Conservation (phyloP, 2,888 invertebrate genomes). For the Protodeltote pygarga region DNA sequence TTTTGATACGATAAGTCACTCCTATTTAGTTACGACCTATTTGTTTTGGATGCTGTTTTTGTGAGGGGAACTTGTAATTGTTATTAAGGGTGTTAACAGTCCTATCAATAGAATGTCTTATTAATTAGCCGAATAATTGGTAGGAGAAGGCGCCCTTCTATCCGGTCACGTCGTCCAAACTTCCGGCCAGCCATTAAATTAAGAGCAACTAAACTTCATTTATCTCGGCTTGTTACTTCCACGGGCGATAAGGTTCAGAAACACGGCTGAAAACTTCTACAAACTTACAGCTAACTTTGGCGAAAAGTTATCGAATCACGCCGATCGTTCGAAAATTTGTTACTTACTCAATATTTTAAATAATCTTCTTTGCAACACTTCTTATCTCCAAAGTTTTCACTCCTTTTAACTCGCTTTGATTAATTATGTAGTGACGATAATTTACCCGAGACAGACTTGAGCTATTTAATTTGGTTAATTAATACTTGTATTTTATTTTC, state of each 20-base stretch:
- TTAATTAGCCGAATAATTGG: constrained; percentile 73
- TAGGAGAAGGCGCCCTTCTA: constrained; percentile 55
- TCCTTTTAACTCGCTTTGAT: constrained; percentile 52
- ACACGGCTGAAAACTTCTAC: constrained; percentile 74
- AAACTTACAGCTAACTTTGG: constrained; percentile 74
- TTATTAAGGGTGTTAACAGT: constrained; percentile 39
- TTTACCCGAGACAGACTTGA: constrained; percentile 34
- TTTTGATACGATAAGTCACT: constrained; percentile 27
- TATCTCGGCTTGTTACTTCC: constrained; percentile 84
- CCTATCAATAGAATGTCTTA: constrained; percentile 54
- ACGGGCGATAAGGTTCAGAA: constrained; percentile 81
- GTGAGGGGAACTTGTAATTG: constrained; percentile 29
- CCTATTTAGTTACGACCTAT: constrained; percentile 25
- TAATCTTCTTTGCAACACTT: constrained; percentile 69
- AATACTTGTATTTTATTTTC: constrained; percentile 27
- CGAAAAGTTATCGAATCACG: constrained; percentile 81
- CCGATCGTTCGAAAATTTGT: constrained; percentile 83
- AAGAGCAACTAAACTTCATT: constrained; percentile 85
- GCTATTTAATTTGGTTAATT: constrained; percentile 41
- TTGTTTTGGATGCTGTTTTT: constrained; percentile 23
- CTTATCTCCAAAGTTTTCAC: constrained; percentile 72
- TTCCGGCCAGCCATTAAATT: constrained; percentile 83
- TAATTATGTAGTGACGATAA: constrained; percentile 49
- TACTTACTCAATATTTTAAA: constrained; percentile 82
- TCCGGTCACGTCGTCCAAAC: constrained; percentile 79